Percentiles rank a stretch among this genome's conserved stretches.
These are phyloP conservation scores for Gobiocypris rarus DNA, from an alignment of 2,113 vertebrate species.

Conservation along the genomic window DNA sequence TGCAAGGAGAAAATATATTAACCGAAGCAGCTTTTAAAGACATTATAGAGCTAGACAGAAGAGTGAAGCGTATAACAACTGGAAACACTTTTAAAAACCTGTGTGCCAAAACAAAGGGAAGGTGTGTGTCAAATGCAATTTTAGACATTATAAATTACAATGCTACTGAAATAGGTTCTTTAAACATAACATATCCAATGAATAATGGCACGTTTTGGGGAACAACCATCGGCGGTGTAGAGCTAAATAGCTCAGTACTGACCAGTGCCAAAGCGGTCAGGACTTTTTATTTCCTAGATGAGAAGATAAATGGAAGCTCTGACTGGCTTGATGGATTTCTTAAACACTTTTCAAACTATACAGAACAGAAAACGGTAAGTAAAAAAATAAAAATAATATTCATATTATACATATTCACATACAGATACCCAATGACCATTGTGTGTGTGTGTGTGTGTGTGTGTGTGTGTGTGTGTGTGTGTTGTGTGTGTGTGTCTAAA, in stretches of 20 bases:
- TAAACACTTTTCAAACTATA: background rate
- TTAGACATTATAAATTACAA: constrained; percentile 44
- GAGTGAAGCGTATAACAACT: constrained; percentile 41
- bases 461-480: too few relatives aligned
- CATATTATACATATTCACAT: background rate
- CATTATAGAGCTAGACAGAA: constrained; percentile 55
- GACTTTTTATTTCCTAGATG: constrained; percentile 41
- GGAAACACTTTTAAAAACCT: constrained; percentile 27
- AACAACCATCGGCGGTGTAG: constrained; percentile 28
- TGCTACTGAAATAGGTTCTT: background rate
- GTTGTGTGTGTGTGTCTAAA: too few relatives aligned
- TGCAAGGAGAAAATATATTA: constrained; percentile 50
- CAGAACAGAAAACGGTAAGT: background rate
- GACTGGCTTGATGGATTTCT: constrained; percentile 25
- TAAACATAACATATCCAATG: constrained; percentile 51
- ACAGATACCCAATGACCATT: background rate
- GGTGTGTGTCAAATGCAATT: constrained; percentile 46
- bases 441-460: background rate
- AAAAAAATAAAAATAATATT: background rate
- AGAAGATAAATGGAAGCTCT: background rate
- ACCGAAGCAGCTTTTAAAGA: constrained; percentile 53
- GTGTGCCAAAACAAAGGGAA: constrained; percentile 24
- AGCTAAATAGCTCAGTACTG: background rate
- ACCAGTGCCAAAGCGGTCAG: constrained; percentile 6
- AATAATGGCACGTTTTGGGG: background rate